phyloP scores from a whole-genome alignment of 1,140 invertebrate genomes.

The Patella vulgata region DNA sequence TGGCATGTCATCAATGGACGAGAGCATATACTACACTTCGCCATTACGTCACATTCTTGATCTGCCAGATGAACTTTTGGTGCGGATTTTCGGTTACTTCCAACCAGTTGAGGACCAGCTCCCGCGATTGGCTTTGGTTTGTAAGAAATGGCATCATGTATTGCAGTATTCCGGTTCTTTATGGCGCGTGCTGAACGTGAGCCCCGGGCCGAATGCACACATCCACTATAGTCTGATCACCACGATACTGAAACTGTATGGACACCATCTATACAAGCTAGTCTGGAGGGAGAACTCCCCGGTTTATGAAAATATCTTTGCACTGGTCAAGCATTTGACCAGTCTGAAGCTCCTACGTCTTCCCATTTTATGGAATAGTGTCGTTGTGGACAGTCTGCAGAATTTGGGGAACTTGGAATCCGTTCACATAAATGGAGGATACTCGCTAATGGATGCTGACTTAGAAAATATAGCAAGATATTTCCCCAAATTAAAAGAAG shows the following conservation, averaged over 20 bases:
- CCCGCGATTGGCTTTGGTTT: slow-evolving; percentile 47
- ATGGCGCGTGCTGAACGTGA: slow-evolving; percentile 50
- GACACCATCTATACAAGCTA: slow-evolving; percentile 51
- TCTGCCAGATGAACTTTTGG: slow-evolving; percentile 51
- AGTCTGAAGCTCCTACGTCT: slow-evolving; percentile 50
- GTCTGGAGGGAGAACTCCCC: slow-evolving; percentile 54
- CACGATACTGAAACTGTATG: slow-evolving; percentile 53
- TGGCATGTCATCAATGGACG: neutral
- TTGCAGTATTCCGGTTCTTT: slow-evolving; percentile 43
- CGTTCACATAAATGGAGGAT: slow-evolving; percentile 57
- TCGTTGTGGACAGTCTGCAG: slow-evolving; percentile 44
- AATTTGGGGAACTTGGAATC: slow-evolving; percentile 40
- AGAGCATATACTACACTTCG: neutral
- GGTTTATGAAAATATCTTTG: slow-evolving; percentile 55
- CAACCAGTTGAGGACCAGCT: slow-evolving; percentile 51
- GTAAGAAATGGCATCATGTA: slow-evolving; percentile 50
- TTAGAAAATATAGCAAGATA: slow-evolving; percentile 39
- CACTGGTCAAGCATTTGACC: slow-evolving; percentile 42
- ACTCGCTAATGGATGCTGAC: slow-evolving; percentile 45
- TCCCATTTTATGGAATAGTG: slow-evolving; percentile 55
- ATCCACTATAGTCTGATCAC: slow-evolving; percentile 52
- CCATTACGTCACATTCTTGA: slow-evolving; percentile 30
- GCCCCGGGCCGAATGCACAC: slow-evolving; percentile 41
- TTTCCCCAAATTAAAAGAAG: slow-evolving; percentile 44
- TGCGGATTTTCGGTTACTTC: slow-evolving; percentile 49